A percentile compares a stretch with the other conserved stretches of the same genome.
These are phyloP conservation scores for Euura lappo DNA, from an alignment of 1,140 invertebrate species.

Conservation along the genomic window DNA sequence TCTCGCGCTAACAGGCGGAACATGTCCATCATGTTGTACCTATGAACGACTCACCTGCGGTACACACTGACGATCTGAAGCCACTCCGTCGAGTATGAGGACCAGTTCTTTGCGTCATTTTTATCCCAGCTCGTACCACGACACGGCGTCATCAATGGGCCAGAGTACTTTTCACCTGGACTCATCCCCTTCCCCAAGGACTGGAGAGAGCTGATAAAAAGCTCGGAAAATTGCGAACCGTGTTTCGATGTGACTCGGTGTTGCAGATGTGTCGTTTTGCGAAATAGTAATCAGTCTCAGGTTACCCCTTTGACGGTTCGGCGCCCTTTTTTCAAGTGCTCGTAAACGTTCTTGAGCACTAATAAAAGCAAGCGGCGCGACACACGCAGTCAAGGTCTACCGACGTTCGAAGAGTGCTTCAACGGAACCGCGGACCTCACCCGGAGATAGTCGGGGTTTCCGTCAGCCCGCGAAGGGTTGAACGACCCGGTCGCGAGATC, in stretches of 20 bases:
- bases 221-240: no score
- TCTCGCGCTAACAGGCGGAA: not conserved
- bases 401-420: slow-evolving; percentile 19
- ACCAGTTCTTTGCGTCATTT: not conserved
- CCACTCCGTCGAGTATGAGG: no score
- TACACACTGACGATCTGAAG: not conserved
- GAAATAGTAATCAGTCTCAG: slow-evolving; percentile 32
- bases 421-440: slow-evolving; percentile 21
- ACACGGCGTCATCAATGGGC: not conserved
- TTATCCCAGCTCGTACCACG: not conserved
- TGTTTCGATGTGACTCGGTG: not conserved
- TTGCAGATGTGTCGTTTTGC: not conserved
- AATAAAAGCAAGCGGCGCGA: slow-evolving; percentile 23
- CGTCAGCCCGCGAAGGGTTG: not conserved
- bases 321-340: slow-evolving; percentile 24
- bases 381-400: slow-evolving; percentile 34
- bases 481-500: not conserved
- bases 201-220: not conserved
- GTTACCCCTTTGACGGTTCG: slow-evolving; percentile 40
- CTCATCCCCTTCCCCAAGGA: not conserved
- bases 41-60: not conserved
- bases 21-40: not conserved
- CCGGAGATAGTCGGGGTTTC: not conserved
- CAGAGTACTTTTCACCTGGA: not conserved
- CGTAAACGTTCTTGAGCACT: slow-evolving; percentile 28